Evolutionary conservation across 2,888 invertebrate species (phyloP).

Genomic region (Ormyrus labotus): DNA sequence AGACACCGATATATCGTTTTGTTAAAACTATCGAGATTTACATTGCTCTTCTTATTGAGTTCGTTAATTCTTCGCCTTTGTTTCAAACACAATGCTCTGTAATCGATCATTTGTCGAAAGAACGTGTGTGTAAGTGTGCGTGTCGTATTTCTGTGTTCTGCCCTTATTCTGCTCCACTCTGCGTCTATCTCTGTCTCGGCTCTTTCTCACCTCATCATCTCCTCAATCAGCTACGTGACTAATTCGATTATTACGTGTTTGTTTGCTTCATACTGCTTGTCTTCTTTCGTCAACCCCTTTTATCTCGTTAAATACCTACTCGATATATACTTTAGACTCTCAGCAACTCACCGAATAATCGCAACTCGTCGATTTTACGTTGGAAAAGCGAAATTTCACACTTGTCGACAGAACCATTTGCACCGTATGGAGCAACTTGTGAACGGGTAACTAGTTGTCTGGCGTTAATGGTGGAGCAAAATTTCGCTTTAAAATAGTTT

Average conservation of each 20-base stretch:
- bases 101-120: conserved; percentile 36
- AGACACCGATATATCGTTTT: conserved; percentile 36
- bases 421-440: too few relatives aligned
- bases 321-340: conserved; percentile 33
- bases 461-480: not conserved
- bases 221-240: conserved; percentile 50
- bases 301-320: conserved; percentile 48
- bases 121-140: conserved; percentile 5
- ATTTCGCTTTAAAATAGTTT: too few relatives aligned
- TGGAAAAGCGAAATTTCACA: conserved; percentile 1
- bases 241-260: conserved; percentile 49
- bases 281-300: conserved; percentile 22
- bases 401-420: too few relatives aligned
- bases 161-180: conserved; percentile 36
- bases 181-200: conserved; percentile 51
- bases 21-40: conserved; percentile 26
- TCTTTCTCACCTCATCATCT: conserved; percentile 34
- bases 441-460: too few relatives aligned
- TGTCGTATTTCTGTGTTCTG: conserved; percentile 1
- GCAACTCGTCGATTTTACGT: not conserved
- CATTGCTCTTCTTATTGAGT: not conserved
- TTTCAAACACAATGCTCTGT: conserved; percentile 15
- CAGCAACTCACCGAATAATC: conserved; percentile 21
- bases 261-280: conserved; percentile 9
- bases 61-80: conserved; percentile 12